A percentile compares a stretch with the other conserved stretches of the same genome.
Conservation (phyloP, 1,140 invertebrate genomes). For the Stegodyphus mimosarum region DNA sequence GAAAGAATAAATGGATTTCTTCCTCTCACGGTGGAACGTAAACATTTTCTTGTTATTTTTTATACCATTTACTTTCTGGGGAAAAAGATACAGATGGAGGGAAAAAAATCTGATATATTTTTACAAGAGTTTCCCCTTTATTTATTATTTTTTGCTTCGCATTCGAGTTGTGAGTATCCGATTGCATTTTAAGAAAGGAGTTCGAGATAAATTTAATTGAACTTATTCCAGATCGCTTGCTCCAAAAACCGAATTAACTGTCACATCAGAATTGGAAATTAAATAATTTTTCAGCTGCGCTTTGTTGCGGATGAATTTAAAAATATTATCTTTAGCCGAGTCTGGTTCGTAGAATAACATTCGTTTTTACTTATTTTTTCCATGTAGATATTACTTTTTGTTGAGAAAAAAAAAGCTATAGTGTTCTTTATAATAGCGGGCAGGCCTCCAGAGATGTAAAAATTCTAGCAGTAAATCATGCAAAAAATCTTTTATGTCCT, state of each 20-base stretch:
- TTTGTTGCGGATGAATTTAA: background rate
- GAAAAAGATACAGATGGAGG: background rate
- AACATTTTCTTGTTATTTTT: slow-evolving; percentile 3
- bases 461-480: too few species aligned
- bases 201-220: slow-evolving; percentile 51
- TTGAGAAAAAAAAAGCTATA: too few species aligned
- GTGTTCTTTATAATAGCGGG: too few species aligned
- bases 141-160: background rate
- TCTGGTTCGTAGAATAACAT: background rate
- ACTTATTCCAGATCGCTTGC: slow-evolving; percentile 33
- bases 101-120: too few species aligned
- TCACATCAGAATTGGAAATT: slow-evolving; percentile 41
- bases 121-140: too few species aligned
- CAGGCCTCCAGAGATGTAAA: too few species aligned
- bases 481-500: too few species aligned
- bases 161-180: slow-evolving; percentile 28
- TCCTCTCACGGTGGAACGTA: slow-evolving; percentile 11
- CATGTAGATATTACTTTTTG: too few species aligned
- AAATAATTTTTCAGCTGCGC: slow-evolving; percentile 35
- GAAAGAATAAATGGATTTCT: slow-evolving; percentile 22
- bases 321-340: background rate
- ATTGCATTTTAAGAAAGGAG: slow-evolving; percentile 30
- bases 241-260: slow-evolving; percentile 20
- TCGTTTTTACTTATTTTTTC: too few species aligned
- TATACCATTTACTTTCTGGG: background rate